Base-by-base conservation (phyloP, 2,797 vertebrate genomes). In the Tangara arthus region DNA sequence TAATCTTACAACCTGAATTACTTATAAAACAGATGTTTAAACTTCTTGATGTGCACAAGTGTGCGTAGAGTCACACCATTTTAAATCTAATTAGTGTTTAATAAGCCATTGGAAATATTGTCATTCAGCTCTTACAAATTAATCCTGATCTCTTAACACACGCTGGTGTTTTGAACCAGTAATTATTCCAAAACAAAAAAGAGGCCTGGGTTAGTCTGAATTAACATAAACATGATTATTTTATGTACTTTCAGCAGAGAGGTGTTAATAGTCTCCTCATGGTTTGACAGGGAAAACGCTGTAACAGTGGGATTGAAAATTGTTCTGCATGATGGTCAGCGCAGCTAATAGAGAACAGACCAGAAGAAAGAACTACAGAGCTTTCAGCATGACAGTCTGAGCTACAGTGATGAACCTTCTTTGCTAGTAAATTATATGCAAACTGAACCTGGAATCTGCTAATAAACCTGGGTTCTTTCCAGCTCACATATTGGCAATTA, bases 21-120 rank as follows among this genome's bases (percentile, higher is more conserved):
- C 15, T 69, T 90, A 66, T 35, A 87, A 96, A 96, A 87, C 80
- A 97, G 88, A 94, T 93, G 87, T 90, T 97, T 95, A 80, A 94
- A 91, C 46, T 89, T 96, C 66, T 61, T 85, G 61, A 92, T 87
- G 52, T 64, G 73, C 86, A 56, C 28, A 93, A 95, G 57, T 92
- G 44, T 78, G 78, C 94, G 95, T 82, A 95, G 59, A 97, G 75
- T 96, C 95, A 96, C 91, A 95, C 30, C 24, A 4, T 92, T 97
- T 94, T 79, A 97, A 97, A 97, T 97, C 84, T 96, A 97, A 97
- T 97, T 97, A 97, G 86, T 90, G 77, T 88, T 97, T 97, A 97
- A 97, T 97, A 97, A 97, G 60, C 53, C 86, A 91, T 95, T 96
- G 90, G 93, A 96, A 97, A 96, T 95, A 89, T 89, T 97, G 96